Conservation (phyloP, 2,797 vertebrate species). For the Scolopax bukidnonensis region DNA sequence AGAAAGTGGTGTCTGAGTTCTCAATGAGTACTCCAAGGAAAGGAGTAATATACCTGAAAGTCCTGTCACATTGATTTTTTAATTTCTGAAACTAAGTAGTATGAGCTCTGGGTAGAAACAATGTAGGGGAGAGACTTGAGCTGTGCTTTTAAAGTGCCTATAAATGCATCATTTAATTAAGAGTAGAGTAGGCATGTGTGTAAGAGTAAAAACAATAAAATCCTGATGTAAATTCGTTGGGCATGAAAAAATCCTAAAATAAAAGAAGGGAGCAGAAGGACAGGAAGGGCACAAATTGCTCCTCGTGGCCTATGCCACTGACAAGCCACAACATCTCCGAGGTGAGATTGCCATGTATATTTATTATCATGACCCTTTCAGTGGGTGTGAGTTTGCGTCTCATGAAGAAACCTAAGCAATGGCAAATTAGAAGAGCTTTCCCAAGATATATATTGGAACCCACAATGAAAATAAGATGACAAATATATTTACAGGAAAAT, state of each 20-base stretch:
- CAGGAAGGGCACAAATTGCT: not conserved
- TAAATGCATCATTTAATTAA: not conserved
- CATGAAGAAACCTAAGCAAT: not conserved
- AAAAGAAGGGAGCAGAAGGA: not conserved
- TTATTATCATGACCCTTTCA: not conserved
- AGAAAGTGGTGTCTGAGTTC: not conserved
- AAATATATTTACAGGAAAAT: not conserved
- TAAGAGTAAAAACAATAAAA: not conserved
- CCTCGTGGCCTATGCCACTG: not conserved
- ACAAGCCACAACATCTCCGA: not conserved
- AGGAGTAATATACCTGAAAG: not conserved
- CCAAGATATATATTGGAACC: not conserved
- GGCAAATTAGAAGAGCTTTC: not conserved
- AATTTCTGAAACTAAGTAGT: not conserved
- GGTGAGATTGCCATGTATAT: not conserved
- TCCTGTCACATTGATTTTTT: not conserved
- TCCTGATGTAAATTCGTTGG: not conserved
- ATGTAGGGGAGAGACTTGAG: not conserved
- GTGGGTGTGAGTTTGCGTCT: not conserved
- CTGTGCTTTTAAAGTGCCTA: not conserved
- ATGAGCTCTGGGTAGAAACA: not conserved
- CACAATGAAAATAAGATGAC: not conserved
- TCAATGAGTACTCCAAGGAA: not conserved
- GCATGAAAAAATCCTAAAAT: not conserved
- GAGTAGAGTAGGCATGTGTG: not conserved